Evolutionary conservation across 2,113 vertebrate species (phyloP).

Genomic region (Coryphaenoides rupestris): DNA sequence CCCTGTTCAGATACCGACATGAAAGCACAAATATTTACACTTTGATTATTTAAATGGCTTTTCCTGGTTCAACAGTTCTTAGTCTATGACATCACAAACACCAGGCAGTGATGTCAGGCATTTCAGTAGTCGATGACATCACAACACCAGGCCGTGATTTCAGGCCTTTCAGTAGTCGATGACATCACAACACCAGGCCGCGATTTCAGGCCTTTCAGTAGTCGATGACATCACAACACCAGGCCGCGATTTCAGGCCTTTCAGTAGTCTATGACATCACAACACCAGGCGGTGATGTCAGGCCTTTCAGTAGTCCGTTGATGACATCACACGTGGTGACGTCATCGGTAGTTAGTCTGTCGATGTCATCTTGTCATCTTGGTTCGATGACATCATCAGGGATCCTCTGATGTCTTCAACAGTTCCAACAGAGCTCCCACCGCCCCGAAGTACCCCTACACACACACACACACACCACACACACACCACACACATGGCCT

Average conservation of each 20-base stretch:
- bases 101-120: too few relatives aligned
- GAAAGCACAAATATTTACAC: constrained; percentile 84
- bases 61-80: constrained; percentile 56
- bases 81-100: too few relatives aligned
- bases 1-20: constrained; percentile 8
- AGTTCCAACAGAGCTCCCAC: constrained; percentile 95
- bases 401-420: constrained; percentile 86
- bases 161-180: too few relatives aligned
- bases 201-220: background rate
- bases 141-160: too few relatives aligned
- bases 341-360: background rate
- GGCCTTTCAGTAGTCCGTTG: background rate
- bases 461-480: too few relatives aligned
- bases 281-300: too few relatives aligned
- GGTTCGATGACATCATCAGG: constrained; percentile 58
- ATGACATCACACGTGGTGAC: too few relatives aligned
- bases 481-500: too few relatives aligned
- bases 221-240: constrained; percentile 45
- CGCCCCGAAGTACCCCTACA: constrained; percentile 96
- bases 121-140: too few relatives aligned
- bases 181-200: constrained; percentile 43
- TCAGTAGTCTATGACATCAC: too few relatives aligned
- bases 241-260: too few relatives aligned
- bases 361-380: constrained; percentile 17
- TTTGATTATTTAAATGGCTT: constrained; percentile 84